A percentile compares a stretch with the other conserved stretches of the same genome.
These are phyloP conservation scores for Dysmachus trigonus DNA, from an alignment of 2,888 invertebrate genomes.

Conservation along the genomic window DNA sequence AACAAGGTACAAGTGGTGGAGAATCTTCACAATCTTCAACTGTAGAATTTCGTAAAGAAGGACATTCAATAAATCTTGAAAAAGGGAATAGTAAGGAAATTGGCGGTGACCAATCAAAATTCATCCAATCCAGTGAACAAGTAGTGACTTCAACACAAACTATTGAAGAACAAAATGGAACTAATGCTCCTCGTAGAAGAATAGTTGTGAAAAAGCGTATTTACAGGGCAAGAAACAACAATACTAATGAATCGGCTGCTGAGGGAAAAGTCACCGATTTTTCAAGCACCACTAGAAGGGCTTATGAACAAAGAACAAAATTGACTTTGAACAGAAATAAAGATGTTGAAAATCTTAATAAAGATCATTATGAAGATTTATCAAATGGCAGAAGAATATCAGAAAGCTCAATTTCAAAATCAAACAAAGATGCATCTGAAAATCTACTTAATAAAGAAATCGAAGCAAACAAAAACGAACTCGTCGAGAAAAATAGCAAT, in stretches of 20 bases:
- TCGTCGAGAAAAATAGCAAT: background rate
- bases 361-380: background rate
- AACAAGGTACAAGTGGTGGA: background rate
- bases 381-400: background rate
- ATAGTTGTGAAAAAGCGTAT: background rate
- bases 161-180: background rate
- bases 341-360: background rate
- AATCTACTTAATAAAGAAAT: background rate
- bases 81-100: background rate
- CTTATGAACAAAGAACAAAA: background rate
- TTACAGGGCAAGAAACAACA: conserved; percentile 51
- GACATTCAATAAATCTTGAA: background rate
- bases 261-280: background rate
- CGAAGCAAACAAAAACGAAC: background rate
- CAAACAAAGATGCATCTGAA: background rate
- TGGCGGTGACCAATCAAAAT: background rate
- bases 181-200: background rate
- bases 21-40: background rate
- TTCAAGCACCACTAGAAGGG: background rate
- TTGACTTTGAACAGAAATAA: background rate
- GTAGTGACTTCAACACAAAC: background rate
- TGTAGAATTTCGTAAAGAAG: background rate
- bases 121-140: background rate
- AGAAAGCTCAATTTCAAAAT: background rate
- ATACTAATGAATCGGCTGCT: background rate